Evolutionary conservation across 2,797 vertebrate species (phyloP), one percentile per base, ranked within the genome.

Genomic region (Nannoperca obscura): DNA sequence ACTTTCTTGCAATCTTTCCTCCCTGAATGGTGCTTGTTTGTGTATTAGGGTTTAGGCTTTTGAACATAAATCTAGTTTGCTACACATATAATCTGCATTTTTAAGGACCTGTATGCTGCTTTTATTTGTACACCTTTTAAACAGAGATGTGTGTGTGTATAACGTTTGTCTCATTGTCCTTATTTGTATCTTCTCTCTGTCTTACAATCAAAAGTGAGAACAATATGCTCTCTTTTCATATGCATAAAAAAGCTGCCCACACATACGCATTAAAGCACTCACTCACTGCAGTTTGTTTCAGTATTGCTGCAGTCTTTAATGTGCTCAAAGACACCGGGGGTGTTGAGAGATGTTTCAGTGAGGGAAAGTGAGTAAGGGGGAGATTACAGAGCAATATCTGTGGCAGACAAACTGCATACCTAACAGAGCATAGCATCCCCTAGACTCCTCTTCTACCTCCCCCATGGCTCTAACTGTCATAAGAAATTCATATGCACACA

Each of bases 261-360:
- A 52, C 61, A 50, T 5, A 73, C 17, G 10, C 65, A 75, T 58
- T 22, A 38, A 78, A 68, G 78, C 68, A n/a, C 81, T 68, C 57
- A 61, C 65, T 50, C 54, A 17, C 81, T 82, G 81, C 85, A 72
- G 75, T 67, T 78, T 60, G 66, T 72, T 85, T 69, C 42, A 73
- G 74, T 62, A 54, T 67, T 40, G 63, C 74, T 84, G 88, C 88
- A 52, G 85, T 81, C 78, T 85, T 78, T 69, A 72, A 74, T 22
- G 58, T 69, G 66, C 71, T 62, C 44, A 69, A 77, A 80, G 73
- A 76, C 38, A 80, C 79, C 57, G 74, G 2, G 22, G 70, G 73
- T 60, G 74, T 71, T 73, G 58, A 63, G 74, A 74, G 80, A 81
- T 2, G 1, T 60, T 72, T 71, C 62, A 14, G 40, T 32, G 55